A percentile compares a stretch with the other conserved stretches of the same genome.
Evolutionary conservation across 1,140 invertebrate species (phyloP).

Genomic region (Habropoda laboriosa): DNA sequence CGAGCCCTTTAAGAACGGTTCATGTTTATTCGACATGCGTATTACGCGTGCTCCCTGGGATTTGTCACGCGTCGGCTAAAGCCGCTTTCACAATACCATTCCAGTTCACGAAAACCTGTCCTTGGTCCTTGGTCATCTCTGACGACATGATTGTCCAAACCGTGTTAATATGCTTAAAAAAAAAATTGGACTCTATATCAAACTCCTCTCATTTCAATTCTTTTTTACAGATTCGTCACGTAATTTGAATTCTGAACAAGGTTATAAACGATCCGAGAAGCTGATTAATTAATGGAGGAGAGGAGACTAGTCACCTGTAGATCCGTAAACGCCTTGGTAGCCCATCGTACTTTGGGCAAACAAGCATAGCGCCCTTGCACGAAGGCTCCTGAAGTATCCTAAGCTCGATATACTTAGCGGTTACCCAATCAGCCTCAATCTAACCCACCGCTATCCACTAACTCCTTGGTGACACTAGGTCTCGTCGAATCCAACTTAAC

Average conservation of each 20-base stretch:
- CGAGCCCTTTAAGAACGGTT: conserved; percentile 48
- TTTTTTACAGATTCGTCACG: background rate
- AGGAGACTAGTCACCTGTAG: conserved; percentile 37
- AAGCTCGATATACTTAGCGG: conserved; percentile 70
- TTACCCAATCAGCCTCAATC: conserved; percentile 67
- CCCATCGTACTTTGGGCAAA: conserved; percentile 61
- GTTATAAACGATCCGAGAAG: conserved; percentile 10
- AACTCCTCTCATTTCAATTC: background rate
- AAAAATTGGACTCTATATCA: background rate
- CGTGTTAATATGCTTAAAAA: background rate
- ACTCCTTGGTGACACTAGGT: conserved; percentile 60
- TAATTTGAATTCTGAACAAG: background rate
- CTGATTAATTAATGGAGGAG: conserved; percentile 4
- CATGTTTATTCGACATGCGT: conserved; percentile 52
- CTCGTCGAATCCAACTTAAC: conserved; percentile 40
- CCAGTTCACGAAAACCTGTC: conserved; percentile 6
- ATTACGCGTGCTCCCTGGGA: conserved; percentile 52
- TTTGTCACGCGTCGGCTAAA: conserved; percentile 47
- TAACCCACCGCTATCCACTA: conserved; percentile 64
- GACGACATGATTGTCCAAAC: background rate
- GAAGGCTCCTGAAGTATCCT: conserved; percentile 60
- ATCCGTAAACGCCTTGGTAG: conserved; percentile 46
- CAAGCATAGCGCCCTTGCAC: conserved; percentile 60
- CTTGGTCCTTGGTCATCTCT: background rate
- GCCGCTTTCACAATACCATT: conserved; percentile 17